phyloP scores from a whole-genome alignment of 2,797 vertebrate species.

The Rhynchonycteris naso region DNA sequence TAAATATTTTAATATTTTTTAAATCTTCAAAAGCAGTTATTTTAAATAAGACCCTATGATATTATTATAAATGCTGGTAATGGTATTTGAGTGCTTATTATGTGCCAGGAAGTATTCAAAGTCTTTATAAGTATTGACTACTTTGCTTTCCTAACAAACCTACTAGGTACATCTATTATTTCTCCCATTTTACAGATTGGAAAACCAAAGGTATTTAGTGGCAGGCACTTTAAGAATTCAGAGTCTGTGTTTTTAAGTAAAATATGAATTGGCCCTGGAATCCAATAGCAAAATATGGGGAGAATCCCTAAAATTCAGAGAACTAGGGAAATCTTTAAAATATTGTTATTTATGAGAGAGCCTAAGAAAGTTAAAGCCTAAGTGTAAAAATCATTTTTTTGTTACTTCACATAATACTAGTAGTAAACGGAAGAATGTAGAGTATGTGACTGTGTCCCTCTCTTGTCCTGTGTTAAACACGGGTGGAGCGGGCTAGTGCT shows the following conservation, averaged over 20 bases:
- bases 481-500: neutral
- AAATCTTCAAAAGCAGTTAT: neutral
- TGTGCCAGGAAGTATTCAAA: neutral
- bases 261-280: neutral
- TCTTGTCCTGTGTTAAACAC: neutral
- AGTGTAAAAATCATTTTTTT: neutral
- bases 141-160: neutral
- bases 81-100: neutral
- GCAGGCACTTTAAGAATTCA: neutral
- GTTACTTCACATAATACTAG: neutral
- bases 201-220: neutral
- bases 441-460: neutral
- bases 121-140: conserved; percentile 14
- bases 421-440: neutral
- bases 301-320: conserved; percentile 40
- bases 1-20: neutral
- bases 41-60: neutral
- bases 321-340: neutral
- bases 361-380: neutral
- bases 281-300: neutral
- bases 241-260: neutral
- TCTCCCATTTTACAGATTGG: neutral
- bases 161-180: neutral
- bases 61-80: conserved; percentile 7
- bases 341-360: neutral